Evolutionary conservation across 2,888 invertebrate genomes (phyloP), one percentile per base, ranked within the genome.

Genomic region (Mythimna vitellina): DNA sequence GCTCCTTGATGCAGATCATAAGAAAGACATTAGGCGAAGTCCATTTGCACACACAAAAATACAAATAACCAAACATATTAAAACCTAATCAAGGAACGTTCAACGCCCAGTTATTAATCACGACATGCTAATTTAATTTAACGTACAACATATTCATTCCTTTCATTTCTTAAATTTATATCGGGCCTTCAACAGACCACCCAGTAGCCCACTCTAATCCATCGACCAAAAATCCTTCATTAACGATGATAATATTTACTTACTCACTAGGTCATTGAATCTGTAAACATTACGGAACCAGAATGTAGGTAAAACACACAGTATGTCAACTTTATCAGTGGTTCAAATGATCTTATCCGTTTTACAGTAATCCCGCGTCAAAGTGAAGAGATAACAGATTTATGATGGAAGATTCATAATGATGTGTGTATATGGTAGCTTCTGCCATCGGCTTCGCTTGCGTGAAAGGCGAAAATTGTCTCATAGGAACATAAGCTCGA

Each of bases 271-370:
- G 86, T 69, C 78, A 86, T 58, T 66, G 51, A 60, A 64, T 84
- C 68, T 68, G 74, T 74, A 67, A 78, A 81, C 66, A 76, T 82
- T 84, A 76, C 86, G 69, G 72, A 82, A 82, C 66, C 58, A 38
- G 22, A 67, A 84, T 74, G 62, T 84, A 70, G 82, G 85, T 75
- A 84, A 82, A 72, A 49, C 66, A 68, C 72, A 84, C 60, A 74
- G 35, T 42, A 49, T 51, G 38, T 42, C 83, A 80, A 64, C 60
- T 66, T 80, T 80, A 80, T 80, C 80, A 74, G 32, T 3, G 10
- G 38, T 58, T 65, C 42, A 46, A 67, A 65, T 58, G 73, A 78
- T 76, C 70, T 78, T 86, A 76, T 79, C 74, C 66, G 22, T 53
- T 62, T 63, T 53, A 73, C 66, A 63, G 69, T 75, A 63, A 84